These are phyloP conservation scores for Cerceris ruficornis DNA, from an alignment of 2,888 invertebrate genomes.

Conservation along the genomic window DNA sequence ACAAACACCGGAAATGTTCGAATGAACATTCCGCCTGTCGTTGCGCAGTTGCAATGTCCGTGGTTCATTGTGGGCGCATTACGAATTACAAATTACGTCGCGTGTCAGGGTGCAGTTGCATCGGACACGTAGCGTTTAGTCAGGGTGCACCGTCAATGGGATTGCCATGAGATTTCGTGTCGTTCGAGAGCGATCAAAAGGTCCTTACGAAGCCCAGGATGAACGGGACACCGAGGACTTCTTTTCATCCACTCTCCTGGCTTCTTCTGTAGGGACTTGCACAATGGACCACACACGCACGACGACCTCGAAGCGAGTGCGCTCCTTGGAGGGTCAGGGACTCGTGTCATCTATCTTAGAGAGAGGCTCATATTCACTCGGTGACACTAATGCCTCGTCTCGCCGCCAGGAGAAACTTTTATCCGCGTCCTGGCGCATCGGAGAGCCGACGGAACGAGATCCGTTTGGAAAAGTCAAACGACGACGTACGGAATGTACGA, in stretches of 20 bases:
- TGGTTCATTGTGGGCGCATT: not conserved
- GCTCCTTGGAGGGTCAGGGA: constrained; percentile 66
- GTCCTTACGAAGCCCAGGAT: constrained; percentile 60
- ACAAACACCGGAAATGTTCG: too few relatives aligned
- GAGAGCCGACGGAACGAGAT: too few relatives aligned
- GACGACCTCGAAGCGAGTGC: constrained; percentile 63
- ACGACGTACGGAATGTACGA: too few relatives aligned
- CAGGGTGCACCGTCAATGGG: constrained; percentile 14
- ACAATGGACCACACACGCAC: constrained; percentile 77
- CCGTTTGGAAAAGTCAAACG: too few relatives aligned
- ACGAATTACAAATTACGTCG: not conserved
- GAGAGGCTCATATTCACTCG: constrained; percentile 73
- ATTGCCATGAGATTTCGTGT: constrained; percentile 59
- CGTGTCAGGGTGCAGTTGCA: constrained; percentile 10
- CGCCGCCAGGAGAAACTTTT: constrained; percentile 56
- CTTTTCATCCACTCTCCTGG: constrained; percentile 57
- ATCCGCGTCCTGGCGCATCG: constrained; percentile 41
- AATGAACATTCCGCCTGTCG: too few relatives aligned
- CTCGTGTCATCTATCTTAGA: constrained; percentile 76
- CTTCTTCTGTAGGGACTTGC: constrained; percentile 50
- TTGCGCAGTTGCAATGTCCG: too few relatives aligned
- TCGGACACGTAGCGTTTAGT: not conserved
- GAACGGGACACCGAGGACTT: constrained; percentile 54
- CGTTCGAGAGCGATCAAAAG: constrained; percentile 60
- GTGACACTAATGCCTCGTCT: constrained; percentile 74